These are phyloP conservation scores for Asarcornis scutulata DNA, from an alignment of 2,113 vertebrate genomes.

Conservation along the genomic window DNA sequence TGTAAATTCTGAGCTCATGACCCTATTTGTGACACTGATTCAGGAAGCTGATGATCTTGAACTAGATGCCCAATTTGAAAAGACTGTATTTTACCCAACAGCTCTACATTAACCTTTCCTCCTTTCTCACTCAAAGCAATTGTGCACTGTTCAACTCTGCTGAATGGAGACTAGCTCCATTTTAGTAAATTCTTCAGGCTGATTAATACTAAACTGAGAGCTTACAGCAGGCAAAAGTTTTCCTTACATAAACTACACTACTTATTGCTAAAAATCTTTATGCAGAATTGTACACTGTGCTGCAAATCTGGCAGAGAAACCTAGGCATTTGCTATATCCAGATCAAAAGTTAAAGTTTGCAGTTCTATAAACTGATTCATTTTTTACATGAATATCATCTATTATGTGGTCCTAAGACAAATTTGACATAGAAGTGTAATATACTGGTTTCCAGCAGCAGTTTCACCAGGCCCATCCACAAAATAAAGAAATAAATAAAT, in stretches of 20 bases:
- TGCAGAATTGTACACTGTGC: background rate
- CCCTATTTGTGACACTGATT: slow-evolving; percentile 28
- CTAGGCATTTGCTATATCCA: background rate
- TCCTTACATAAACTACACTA: background rate
- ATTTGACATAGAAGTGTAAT: background rate
- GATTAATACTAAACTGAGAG: background rate
- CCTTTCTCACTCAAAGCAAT: slow-evolving; percentile 8
- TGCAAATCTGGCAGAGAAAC: background rate
- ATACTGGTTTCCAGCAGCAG: background rate
- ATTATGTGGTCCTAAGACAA: background rate
- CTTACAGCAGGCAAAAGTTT: background rate
- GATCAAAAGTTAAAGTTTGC: background rate
- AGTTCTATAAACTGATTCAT: background rate
- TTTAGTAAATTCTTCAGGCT: background rate
- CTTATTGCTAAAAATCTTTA: background rate
- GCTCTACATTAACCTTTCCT: slow-evolving; percentile 9
- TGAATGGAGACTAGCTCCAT: background rate
- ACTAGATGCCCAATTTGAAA: slow-evolving; percentile 11
- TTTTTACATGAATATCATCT: background rate
- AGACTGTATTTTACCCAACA: slow-evolving; percentile 13
- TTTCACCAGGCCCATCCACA: background rate
- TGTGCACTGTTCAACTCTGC: background rate
- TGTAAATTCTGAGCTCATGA: slow-evolving; percentile 1
- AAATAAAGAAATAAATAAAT: background rate
- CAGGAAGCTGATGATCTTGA: slow-evolving; percentile 30